These are phyloP conservation scores for Chiridota heheva DNA, from an alignment of 35 echinoderm and acorn worm genomes.

Conservation along the genomic window DNA sequence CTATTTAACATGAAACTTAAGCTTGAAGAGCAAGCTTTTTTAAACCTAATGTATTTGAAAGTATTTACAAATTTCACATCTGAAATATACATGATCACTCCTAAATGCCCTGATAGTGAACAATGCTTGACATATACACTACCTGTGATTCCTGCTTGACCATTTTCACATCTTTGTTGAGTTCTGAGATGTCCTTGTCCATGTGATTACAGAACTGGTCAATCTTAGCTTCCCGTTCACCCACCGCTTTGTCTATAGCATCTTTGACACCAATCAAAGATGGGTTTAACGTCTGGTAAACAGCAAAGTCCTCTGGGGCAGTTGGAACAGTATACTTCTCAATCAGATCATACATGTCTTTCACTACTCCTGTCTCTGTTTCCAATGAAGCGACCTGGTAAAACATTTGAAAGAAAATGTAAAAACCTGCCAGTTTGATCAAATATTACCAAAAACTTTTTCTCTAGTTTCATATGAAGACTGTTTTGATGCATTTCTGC, in stretches of 20 bases:
- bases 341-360: constrained; percentile 97
- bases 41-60: too few species aligned
- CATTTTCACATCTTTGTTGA: constrained; percentile 89
- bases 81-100: too few species aligned
- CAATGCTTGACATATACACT: too few species aligned
- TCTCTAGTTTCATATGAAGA: background rate
- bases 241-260: constrained; percentile 92
- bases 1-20: too few species aligned
- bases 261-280: constrained; percentile 83
- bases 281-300: constrained; percentile 88
- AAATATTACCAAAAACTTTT: background rate
- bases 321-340: constrained; percentile 91
- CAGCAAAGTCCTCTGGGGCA: constrained; percentile 97
- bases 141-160: constrained; percentile 99
- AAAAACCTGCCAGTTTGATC: background rate
- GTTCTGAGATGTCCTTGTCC: constrained; percentile 91
- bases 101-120: too few species aligned
- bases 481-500: background rate
- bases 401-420: background rate
- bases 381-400: constrained; percentile 78
- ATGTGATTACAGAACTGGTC: constrained; percentile 98
- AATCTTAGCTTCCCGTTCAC: constrained; percentile 91
- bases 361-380: constrained; percentile 70
- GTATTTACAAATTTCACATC: too few species aligned
- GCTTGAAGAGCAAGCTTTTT: too few species aligned